A percentile compares a stretch with the other conserved stretches of the same genome.
Conservation (phyloP, 2,888 invertebrate genomes). For the Laspeyria flexula region DNA sequence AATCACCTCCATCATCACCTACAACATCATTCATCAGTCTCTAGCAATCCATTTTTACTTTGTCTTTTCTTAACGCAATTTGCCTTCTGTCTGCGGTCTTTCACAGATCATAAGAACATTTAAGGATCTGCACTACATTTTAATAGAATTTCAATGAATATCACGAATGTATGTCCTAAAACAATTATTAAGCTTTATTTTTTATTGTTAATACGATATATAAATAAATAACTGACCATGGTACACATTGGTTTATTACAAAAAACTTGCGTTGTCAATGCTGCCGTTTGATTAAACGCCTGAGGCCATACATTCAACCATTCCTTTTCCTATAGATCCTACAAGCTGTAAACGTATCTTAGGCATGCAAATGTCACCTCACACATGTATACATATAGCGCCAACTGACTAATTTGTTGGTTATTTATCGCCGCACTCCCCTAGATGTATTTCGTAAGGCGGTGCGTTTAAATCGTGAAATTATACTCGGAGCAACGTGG, state of each 20-base stretch:
- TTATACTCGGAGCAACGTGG: slow-evolving; percentile 75
- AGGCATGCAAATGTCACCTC: slow-evolving; percentile 76
- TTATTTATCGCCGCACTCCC: slow-evolving; percentile 74
- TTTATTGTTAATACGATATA: not conserved
- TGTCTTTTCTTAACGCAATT: too few relatives aligned
- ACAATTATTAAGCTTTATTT: not conserved
- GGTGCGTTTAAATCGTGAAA: slow-evolving; percentile 77
- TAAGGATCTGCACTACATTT: too few relatives aligned
- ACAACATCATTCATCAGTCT: too few relatives aligned
- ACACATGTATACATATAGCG: slow-evolving; percentile 65
- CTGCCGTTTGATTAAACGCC: slow-evolving; percentile 52
- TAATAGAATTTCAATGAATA: too few relatives aligned
- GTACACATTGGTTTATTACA: not conserved
- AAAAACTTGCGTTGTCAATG: slow-evolving; percentile 16
- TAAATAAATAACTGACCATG: not conserved
- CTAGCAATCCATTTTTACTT: too few relatives aligned
- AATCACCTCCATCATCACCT: too few relatives aligned
- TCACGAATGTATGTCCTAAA: not conserved
- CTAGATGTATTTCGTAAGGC: slow-evolving; percentile 76
- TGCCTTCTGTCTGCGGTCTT: too few relatives aligned
- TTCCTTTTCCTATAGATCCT: slow-evolving; percentile 45
- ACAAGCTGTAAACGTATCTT: slow-evolving; percentile 68
- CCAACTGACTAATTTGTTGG: slow-evolving; percentile 77
- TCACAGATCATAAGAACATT: too few relatives aligned
- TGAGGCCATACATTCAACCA: slow-evolving; percentile 41